These are phyloP conservation scores for Caenorhabditis japonica DNA, from an alignment of 2,888 invertebrate genomes.

Conservation along the genomic window DNA sequence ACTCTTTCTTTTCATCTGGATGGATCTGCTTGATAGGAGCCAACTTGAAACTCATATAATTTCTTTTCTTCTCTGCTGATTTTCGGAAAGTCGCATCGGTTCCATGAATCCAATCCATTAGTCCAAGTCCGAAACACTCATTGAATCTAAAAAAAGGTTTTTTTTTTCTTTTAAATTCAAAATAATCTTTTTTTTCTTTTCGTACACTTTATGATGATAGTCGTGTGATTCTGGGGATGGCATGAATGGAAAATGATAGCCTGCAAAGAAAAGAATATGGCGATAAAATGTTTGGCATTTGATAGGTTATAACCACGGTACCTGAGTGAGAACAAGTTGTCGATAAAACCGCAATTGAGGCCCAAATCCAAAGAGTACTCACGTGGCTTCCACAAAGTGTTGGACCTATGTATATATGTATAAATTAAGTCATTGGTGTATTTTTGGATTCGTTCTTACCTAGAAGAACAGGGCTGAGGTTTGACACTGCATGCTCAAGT, in stretches of 20 bases:
- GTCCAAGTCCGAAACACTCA: conserved; percentile 87
- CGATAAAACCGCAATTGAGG: conserved; percentile 84
- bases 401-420: conserved; percentile 76
- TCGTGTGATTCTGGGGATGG: conserved; percentile 90
- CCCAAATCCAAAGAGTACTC: conserved; percentile 83
- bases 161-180: too few relatives aligned
- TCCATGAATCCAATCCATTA: conserved; percentile 87
- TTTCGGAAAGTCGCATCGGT: conserved; percentile 86
- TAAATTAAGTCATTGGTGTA: too few relatives aligned
- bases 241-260: conserved; percentile 88
- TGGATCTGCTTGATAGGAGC: conserved; percentile 77
- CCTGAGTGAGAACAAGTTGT: conserved; percentile 87
- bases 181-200: too few relatives aligned
- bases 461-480: conserved; percentile 85
- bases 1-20: conserved; percentile 69
- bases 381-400: conserved; percentile 84
- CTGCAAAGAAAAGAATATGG: conserved; percentile 27
- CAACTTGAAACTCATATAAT: conserved; percentile 79
- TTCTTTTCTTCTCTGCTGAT: conserved; percentile 84
- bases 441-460: conserved; percentile 48
- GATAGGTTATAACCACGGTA: neutral
- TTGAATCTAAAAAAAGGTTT: conserved; percentile 86
- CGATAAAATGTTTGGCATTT: conserved; percentile 2
- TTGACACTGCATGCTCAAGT: conserved; percentile 81
- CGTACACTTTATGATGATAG: conserved; percentile 86